A percentile compares a stretch with the other conserved stretches of the same genome.
Conservation (phyloP, 1,140 invertebrate species). For the Drosophila melanogaster region DNA sequence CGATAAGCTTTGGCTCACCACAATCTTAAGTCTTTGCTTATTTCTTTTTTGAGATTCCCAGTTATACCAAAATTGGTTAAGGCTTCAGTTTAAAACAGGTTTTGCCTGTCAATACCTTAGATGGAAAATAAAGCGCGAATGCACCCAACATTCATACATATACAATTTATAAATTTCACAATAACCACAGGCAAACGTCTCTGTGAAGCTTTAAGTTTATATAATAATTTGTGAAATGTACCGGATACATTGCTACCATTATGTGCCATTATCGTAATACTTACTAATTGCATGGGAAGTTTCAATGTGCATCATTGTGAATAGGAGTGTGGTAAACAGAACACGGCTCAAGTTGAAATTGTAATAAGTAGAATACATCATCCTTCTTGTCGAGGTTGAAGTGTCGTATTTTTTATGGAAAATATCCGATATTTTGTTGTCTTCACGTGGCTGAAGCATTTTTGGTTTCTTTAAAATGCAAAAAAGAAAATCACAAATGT, state of each 20-base stretch:
- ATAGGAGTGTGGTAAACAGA: slow-evolving; percentile 9
- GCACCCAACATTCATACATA: background rate
- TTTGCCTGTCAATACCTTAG: background rate
- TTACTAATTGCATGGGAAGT: slow-evolving; percentile 21
- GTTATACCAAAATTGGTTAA: slow-evolving; percentile 1
- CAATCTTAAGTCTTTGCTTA: background rate
- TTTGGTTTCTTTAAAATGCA: slow-evolving; percentile 17
- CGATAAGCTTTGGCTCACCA: background rate
- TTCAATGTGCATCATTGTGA: slow-evolving; percentile 1
- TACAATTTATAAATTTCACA: too few relatives aligned
- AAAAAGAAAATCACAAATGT: too few relatives aligned
- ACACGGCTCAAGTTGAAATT: background rate
- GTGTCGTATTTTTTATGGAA: background rate
- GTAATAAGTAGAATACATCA: background rate
- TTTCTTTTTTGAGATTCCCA: slow-evolving; percentile 10
- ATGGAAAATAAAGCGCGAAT: too few relatives aligned
- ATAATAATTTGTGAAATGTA: background rate
- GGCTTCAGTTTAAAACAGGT: slow-evolving; percentile 21
- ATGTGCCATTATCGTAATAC: background rate
- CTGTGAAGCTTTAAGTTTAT: background rate
- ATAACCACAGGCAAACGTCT: too few relatives aligned
- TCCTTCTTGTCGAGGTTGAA: background rate
- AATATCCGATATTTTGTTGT: background rate
- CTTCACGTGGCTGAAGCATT: slow-evolving; percentile 33
- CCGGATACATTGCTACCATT: background rate